These are phyloP conservation scores for Eublepharis macularius DNA, from an alignment of 2,113 vertebrate genomes.

Conservation along the genomic window DNA sequence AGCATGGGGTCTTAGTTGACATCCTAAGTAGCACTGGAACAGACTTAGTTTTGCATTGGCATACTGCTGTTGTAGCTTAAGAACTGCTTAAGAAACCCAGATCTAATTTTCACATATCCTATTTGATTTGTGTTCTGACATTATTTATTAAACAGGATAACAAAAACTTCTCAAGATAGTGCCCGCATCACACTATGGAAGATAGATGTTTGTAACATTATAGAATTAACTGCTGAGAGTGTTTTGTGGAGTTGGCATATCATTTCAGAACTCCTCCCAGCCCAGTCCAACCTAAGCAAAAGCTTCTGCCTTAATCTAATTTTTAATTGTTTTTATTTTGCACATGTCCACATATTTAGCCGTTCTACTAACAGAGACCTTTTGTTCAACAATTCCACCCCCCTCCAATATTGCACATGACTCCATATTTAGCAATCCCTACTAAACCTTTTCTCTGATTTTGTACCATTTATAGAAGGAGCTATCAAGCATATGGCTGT, in stretches of 20 bases:
- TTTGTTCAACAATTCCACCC: too few species aligned
- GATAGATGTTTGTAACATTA: not conserved
- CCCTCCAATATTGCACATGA: not conserved
- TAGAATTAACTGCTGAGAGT: not conserved
- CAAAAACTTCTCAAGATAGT: not conserved
- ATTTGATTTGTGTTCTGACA: not conserved
- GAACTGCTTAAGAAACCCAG: not conserved
- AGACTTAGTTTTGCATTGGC: too few species aligned
- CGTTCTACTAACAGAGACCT: not conserved
- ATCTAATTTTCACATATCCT: too few species aligned
- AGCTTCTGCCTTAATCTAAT: not conserved
- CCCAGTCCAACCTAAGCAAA: not conserved
- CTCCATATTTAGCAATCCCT: not conserved
- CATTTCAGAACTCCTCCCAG: not conserved
- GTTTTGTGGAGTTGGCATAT: not conserved
- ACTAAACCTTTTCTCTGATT: not conserved
- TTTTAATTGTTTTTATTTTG: not conserved
- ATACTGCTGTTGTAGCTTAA: not conserved
- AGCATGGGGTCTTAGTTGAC: too few species aligned
- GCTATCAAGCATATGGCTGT: not conserved
- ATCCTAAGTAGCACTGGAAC: too few species aligned
- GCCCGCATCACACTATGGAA: not conserved
- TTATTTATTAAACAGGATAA: not conserved
- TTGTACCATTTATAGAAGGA: not conserved
- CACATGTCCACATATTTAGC: not conserved